Evolutionary conservation across 2,113 vertebrate species (phyloP).

Genomic region (Mormoops blainvillei): DNA sequence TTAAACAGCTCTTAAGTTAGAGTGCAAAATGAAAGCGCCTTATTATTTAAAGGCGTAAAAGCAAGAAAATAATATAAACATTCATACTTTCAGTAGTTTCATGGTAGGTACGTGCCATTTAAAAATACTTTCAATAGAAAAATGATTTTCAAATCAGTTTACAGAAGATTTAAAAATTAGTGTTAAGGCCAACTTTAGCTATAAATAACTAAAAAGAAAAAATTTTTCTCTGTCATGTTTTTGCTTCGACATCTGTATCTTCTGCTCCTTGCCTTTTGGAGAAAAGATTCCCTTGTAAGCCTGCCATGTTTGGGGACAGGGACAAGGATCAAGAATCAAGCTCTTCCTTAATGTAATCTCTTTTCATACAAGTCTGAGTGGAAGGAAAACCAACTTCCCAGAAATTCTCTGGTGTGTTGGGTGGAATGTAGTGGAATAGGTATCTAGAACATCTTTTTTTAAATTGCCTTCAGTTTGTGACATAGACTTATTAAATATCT

Average conservation of each 20-base stretch:
- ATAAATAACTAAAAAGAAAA: conserved; percentile 80
- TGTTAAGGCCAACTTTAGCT: conserved; percentile 75
- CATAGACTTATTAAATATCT: neutral
- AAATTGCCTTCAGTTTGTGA: neutral
- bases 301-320: conserved; percentile 86
- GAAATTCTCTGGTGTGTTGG: conserved; percentile 94
- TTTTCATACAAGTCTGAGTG: conserved; percentile 93
- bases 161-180: conserved; percentile 59
- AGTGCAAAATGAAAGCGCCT: conserved; percentile 80
- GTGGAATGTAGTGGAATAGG: conserved; percentile 90
- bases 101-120: conserved; percentile 64
- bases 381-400: conserved; percentile 99
- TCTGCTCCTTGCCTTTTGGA: conserved; percentile 86
- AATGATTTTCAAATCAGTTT: conserved; percentile 69
- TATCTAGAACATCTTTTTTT: conserved; percentile 81
- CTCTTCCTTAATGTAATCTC: conserved; percentile 96
- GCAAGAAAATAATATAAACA: conserved; percentile 72
- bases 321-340: conserved; percentile 78
- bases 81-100: conserved; percentile 46
- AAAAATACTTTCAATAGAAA: conserved; percentile 79
- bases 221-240: neutral
- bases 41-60: conserved; percentile 76
- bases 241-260: conserved; percentile 74
- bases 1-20: conserved; percentile 71
- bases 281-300: conserved; percentile 91